Base-by-base conservation (phyloP, 2,888 invertebrate species). In the Oasisia sp. region DNA sequence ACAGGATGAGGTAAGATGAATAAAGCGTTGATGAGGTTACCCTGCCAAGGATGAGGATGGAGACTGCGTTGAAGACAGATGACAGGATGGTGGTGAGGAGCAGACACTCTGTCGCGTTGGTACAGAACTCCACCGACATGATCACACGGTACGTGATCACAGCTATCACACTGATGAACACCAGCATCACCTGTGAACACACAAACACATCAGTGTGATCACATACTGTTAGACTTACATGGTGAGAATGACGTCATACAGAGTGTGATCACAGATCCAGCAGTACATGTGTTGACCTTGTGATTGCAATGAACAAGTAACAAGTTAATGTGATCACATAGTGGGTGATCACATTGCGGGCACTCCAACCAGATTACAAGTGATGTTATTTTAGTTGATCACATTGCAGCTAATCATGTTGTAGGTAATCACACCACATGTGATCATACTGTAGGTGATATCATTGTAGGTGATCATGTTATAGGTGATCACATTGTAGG, bases 1-100 rank as follows among this genome's bases (percentile, higher is more conserved):
- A 5, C 5, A 50, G 14, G 9, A 50, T 2, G 12, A 9, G 9
- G 5, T 9, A 50, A 50, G 14, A 50, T 50, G 50, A 0, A 50
- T 0, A 50, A 4, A 38, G 14, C 14, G 50, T 50, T 50, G 50
- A 50, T 9, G 8, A 74, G 27, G 94, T 94, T 93, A 96, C 95
- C 94, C 95, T 95, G 89, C 96, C 96, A 0, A 97, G 95, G 89
- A 96, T 94, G 93, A 97, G 95, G 56, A 97, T 96, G 32, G 96
- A 96, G 50, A 96, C 91, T 1, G 96, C 96, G 93, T 97, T 97
- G 92, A 97, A 94, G 7, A 97, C 45, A 3, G 97, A 96, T 0
- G 97, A 96, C 0, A 96, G 92, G 3, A 97, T 94, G 1, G 96
- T 96, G 11, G 96, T 95, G 12, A 96, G 93, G 0, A 96, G 91